Evolutionary conservation across 2,797 vertebrate genomes (phyloP).

Genomic region (Saxicola maurus): DNA sequence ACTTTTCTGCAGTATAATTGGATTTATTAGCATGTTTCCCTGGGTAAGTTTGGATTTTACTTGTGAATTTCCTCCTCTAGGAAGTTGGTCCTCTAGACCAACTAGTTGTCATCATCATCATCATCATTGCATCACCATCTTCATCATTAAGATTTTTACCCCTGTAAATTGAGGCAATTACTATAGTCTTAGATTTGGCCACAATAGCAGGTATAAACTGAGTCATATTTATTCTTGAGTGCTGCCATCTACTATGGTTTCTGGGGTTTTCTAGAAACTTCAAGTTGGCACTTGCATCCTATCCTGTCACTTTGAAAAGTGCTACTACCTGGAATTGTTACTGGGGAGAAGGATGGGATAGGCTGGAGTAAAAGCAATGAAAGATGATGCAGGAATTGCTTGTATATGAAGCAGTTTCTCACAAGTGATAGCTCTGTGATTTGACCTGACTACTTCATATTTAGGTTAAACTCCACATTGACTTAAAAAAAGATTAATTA

Average conservation of each 20-base stretch:
- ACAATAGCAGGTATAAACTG: background rate
- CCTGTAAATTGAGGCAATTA: background rate
- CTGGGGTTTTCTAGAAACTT: background rate
- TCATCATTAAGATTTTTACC: background rate
- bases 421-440: background rate
- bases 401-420: background rate
- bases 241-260: background rate
- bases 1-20: background rate
- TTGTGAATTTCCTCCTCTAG: background rate
- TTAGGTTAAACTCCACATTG: background rate
- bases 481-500: background rate
- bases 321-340: background rate
- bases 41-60: background rate
- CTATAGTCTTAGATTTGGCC: background rate
- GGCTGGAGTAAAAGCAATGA: background rate
- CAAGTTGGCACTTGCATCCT: background rate
- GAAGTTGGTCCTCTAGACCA: background rate
- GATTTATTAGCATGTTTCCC: background rate
- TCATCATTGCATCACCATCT: background rate
- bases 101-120: background rate
- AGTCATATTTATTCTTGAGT: background rate
- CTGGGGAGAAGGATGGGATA: background rate
- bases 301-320: background rate
- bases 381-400: background rate
- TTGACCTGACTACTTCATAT: background rate